Evolutionary conservation across 1,140 invertebrate species (phyloP), one percentile per base, ranked within the genome.

Genomic region (Zophobas atratus): DNA sequence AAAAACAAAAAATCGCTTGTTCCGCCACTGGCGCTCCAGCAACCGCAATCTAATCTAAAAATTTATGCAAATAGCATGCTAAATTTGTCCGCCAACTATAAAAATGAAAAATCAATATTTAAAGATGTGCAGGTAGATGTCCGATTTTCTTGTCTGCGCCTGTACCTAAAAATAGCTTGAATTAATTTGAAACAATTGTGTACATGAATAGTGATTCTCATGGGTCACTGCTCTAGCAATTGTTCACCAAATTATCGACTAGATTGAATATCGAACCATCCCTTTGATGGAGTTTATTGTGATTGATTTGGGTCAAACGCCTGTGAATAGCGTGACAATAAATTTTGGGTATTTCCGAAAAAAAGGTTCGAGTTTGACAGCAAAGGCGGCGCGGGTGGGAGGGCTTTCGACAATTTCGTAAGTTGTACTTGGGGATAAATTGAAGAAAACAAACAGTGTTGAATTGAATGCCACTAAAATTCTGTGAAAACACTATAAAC

Each of bases 201-300:
- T 6, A 5, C 8, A 5, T 67, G 39, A 67, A 43, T 43, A n/a
- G 60, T 2, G 49, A 4, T 51, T n/a, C 55, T 57, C 60, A 67
- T 67, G 60, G 60, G 60, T 67, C 60, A 67, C 6, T 67, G 60
- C 38, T 67, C 60, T 41, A 5, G 60, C 60, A 67, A 67, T 67
- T 57, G 55, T 57, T 67, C 60, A 67, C 43, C 38, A 41, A 67
- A 67, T 43, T 20, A 20, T 20, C 20, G 49, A 51, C 20, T 51
- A 51, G 49, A 51, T 67, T 67, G 39, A 67, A 67, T 6, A 67
- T 67, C 60, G 20, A 67, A 67, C 60, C 35, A 8, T 8, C 60
- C 60, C 39, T 67, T 41, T 67, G 39, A 32, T 43, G 39, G 38
- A 41, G 6, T 43, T 48, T 38, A 67, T 67, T 67, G 60, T 67